A percentile compares a stretch with the other conserved stretches of the same genome.
Conservation (phyloP, 2,797 vertebrate genomes). For the Hydrocynus forskahlii region DNA sequence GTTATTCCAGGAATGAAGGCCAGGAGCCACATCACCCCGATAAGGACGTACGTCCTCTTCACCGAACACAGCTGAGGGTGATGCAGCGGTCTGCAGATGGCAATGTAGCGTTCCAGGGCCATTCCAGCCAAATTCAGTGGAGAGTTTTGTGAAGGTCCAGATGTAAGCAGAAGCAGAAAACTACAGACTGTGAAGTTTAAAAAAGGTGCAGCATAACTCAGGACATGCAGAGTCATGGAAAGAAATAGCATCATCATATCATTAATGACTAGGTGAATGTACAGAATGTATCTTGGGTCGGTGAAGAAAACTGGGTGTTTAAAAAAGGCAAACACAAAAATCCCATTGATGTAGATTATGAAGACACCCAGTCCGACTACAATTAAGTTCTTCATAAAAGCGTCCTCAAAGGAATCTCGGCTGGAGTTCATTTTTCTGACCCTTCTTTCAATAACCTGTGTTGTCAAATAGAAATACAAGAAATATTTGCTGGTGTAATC, state of each 20-base stretch:
- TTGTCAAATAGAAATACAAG: not conserved
- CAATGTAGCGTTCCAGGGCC: no score
- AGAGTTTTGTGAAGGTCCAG: constrained; percentile 47
- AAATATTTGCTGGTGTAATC: not conserved
- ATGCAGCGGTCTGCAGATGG: no score
- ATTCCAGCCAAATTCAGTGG: constrained; percentile 67
- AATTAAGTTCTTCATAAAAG: constrained; percentile 58
- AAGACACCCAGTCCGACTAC: constrained; percentile 40
- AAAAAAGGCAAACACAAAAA: constrained; percentile 62
- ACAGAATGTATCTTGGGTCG: no score
- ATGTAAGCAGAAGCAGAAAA: not conserved
- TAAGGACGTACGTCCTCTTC: constrained; percentile 55
- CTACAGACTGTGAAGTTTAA: constrained; percentile 61
- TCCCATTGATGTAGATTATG: constrained; percentile 64
- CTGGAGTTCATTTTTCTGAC: constrained; percentile 57
- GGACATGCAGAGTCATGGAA: constrained; percentile 57
- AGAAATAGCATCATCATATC: constrained; percentile 68
- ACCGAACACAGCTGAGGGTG: no score
- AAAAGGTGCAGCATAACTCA: constrained; percentile 57
- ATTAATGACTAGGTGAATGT: no score
- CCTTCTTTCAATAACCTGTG: no score
- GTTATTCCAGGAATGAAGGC: constrained; percentile 27
- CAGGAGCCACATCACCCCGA: constrained; percentile 57
- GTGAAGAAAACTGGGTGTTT: constrained; percentile 31
- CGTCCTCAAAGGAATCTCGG: constrained; percentile 26